These are phyloP conservation scores for Lucifuga dentata DNA, from an alignment of 2,113 vertebrate species.

Conservation along the genomic window DNA sequence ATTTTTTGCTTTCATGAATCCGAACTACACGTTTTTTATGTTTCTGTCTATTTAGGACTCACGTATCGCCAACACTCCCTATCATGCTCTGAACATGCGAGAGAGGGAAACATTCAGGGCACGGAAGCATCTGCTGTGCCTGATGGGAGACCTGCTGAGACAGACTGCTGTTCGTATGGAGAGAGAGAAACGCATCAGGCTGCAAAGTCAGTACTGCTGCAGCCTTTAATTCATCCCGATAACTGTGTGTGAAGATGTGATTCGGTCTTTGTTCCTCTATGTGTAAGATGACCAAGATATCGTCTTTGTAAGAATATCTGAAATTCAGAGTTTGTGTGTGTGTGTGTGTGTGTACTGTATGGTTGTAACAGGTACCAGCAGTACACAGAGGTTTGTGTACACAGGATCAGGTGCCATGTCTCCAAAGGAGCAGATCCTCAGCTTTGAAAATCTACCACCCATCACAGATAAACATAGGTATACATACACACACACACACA, in stretches of 20 bases:
- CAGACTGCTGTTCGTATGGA: slow-evolving; percentile 53
- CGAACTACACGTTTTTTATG: background rate
- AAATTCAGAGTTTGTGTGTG: background rate
- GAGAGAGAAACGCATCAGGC: slow-evolving; percentile 3
- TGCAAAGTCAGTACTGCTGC: slow-evolving; percentile 33
- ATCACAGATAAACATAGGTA: slow-evolving; percentile 11
- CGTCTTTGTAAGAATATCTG: no score
- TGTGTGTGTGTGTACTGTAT: background rate
- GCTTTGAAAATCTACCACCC: background rate
- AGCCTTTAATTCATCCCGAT: no score
- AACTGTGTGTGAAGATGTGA: no score
- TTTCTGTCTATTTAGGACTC: slow-evolving; percentile 74
- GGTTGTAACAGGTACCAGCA: no score
- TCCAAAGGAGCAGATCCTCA: background rate
- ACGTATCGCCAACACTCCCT: slow-evolving; percentile 82
- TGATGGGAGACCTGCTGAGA: slow-evolving; percentile 80
- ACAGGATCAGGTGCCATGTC: slow-evolving; percentile 28
- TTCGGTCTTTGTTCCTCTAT: no score
- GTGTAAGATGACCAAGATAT: no score
- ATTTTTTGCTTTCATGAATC: background rate
- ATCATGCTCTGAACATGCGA: slow-evolving; percentile 72
- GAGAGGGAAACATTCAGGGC: slow-evolving; percentile 78
- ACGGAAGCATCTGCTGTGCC: slow-evolving; percentile 77
- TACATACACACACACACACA: background rate
- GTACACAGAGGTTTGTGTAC: no score